Evolutionary conservation across 2,113 vertebrate species (phyloP), one percentile per base, ranked within the genome.

Genomic region (Ammodytes marinus): DNA sequence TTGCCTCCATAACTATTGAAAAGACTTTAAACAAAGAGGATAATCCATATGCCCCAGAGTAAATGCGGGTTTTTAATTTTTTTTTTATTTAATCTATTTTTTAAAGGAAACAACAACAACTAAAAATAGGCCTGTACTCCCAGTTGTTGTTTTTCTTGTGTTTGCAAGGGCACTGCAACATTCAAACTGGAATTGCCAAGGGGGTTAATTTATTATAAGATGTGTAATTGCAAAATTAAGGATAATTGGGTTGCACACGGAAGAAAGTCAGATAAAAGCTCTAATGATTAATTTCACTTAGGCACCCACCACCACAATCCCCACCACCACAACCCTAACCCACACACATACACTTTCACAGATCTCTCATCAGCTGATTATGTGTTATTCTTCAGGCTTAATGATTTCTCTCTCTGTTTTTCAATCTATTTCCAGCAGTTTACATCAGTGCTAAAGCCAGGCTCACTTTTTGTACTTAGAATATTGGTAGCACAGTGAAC

Each of bases 141-240:
- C 52, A 43, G 27, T 82, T 81, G 83, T 91, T 92, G 76, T 93
- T 92, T 82, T 89, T 78, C 83, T 64, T 69, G 68, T 11, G 47
- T 72, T 78, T 88, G 87, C 85, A 78, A 91, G 85, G 90, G 86
- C 90, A 88, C 58, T 70, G 86, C 81, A 92, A 87, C 84, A 90
- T 90, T 92, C 92, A 92, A 89, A 86, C 85, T 77, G 66, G 80
- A 89, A 92, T 90, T 88, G 84, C 88, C 92, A 87, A 89, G 89
- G 84, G 92, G 80, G 77, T 91, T 88, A 80, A 88, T 93, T 92
- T 92, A 84, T 88, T 90, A 66, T 80, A 83, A 90, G 82, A 80
- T 89, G 85, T 86, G 69, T 94, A 94, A 94, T 93, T 92, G 90
- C 54, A 86, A 87, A 92, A 93, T 94, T 93, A 92, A 89, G 74